Evolutionary conservation across 37 sponge, comb jelly and placozoan genomes (phyloP), one percentile per base, ranked within the genome.

Genomic region (Axinella damicornis): DNA sequence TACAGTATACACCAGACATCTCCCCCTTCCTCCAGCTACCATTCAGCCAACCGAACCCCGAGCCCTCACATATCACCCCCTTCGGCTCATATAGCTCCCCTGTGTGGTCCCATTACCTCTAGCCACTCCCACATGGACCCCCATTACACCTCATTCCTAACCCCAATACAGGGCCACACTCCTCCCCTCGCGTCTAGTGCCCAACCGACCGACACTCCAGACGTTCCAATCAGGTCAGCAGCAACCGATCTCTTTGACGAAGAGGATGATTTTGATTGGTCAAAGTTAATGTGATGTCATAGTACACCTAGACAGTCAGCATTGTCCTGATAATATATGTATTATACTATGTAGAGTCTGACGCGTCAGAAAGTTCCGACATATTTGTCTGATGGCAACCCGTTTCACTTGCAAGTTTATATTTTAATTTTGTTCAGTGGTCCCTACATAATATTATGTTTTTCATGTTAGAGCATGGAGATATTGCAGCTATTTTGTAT

Each of bases 211-310:
- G 62, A 72, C 17, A 9, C 36, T 37, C 73, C 68, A 30, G 32
- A 30, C 20, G 66, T 81, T 22, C 24, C 65, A n/a, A 77, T 87
- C 12, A 63, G 66, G 19, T 91, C 85, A 28, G 86, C 79, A 52
- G 86, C 87, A 16, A 76, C 78, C 11, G 84, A 87, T 77, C 71
- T 87, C 0, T 78, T 92, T 57, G 85, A 88, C 22, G 88, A 85
- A 17, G 85, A 86, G 18, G 92, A 92, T 71, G 87, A 85, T 58
- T 92, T 92, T 83, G 93, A 92, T 83, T 92, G 93, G 93, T 92
- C 93, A 57, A 90, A 84, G 38, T 60, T 90, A 27, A 78, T 90
- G 81, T 90, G 66, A 90, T 72, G 31, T 41, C 31, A 46, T 46
- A 12, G 9, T 46, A 9, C 9, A 46, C 9, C 46, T 9, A 46